Base-by-base conservation (phyloP, 2,888 invertebrate species). In the Kryphioiulus occultus region DNA sequence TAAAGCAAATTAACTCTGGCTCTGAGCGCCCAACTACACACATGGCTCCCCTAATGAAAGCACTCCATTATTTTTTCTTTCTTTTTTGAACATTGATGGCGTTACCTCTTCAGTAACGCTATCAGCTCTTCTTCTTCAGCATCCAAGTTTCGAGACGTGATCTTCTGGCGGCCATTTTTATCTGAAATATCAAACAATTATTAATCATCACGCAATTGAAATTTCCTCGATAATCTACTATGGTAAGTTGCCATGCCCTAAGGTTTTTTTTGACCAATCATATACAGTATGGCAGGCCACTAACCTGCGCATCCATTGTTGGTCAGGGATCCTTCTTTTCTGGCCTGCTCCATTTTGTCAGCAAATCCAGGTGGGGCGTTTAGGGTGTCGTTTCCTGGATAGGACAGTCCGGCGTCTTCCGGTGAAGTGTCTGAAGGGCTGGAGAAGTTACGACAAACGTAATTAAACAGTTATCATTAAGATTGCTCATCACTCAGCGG, bases 41-140 rank as follows among this genome's bases (percentile, higher is more conserved):
- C 44, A 85, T 19, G 19, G 44, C 30, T 17, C 30, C 7, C 5
- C 1, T 53, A 53, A 53, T 44, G 15, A 22, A n/a, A 59, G 59
- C 22, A 22, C 22, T 59, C 9, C 22, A 59, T 53, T 53, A n/a
- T 53, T 53, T n/a, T n/a, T 17, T 53, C 4, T 17, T 53, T 19
- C 53, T 19, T 22, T 22, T 59, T 59, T 22, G 10, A 59, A 22
- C 22, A 59, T 22, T 59, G 22, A 22, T 59, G 5, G n/a, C 59
- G 7, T 84, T 59, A 88, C 85, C 88, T 85, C 32, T 88, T 88
- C 9, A 88, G 30, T 39, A 84, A 47, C 9, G 88, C 88, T 35
- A 88, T 88, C 47, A 88, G 42, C 22, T 88, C 88, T 85, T 88
- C 88, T 44, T 88, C 88, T 22, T 88, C 88, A 15, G 78, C 88